Base-by-base conservation (phyloP, 2,113 vertebrate species). In the Pangasianodon gigas region DNA sequence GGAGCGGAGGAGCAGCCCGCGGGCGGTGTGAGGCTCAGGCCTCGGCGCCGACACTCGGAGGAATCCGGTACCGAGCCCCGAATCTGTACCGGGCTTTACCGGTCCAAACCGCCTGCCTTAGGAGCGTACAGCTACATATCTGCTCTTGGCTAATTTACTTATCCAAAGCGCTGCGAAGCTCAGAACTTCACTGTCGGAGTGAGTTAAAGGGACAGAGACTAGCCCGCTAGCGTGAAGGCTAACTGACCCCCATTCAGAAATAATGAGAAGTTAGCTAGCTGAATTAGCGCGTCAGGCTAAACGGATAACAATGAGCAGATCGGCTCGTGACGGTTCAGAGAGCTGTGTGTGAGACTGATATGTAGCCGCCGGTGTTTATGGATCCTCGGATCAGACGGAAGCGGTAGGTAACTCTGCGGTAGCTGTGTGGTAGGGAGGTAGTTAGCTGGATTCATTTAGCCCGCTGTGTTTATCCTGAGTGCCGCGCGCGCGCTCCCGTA, bases 11-110 rank as follows among this genome's bases (percentile, higher is more conserved):
- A 51, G 26, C 81, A 46, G 83, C 11, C 10, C 32, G 29, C 41
- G 60, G 56, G 10, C 52, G 37, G 26, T 67, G 80, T 58, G 93
- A 94, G 94, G 94, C 94, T 48, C 89, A 93, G 94, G 85, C 95
- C 93, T 94, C 92, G 93, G 91, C 69, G 84, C 94, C 62, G 88
- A 94, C 93, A 95, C 92, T 74, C 58, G 46, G 29, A 24, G 13
- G 48, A n/a, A 26, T 86, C 67, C 85, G 67, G 48, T 2, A 74
- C 48, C 19, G 85, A 86, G 16, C 82, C 82, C 82, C 11, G 37
- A 62, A 24, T 37, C 37, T 41, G 8, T 1, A 24, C 0, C 82
- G 11, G 37, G 62, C 56, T 62, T 46, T 26, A 62, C 37, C 21
- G 37, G 56, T 1, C 41, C 19, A 24, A 58, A 21, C 52, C 24